Percentiles rank a stretch among this genome's conserved stretches.
Conservation (phyloP, 2,113 vertebrate species). For the Phainopepla nitens region DNA sequence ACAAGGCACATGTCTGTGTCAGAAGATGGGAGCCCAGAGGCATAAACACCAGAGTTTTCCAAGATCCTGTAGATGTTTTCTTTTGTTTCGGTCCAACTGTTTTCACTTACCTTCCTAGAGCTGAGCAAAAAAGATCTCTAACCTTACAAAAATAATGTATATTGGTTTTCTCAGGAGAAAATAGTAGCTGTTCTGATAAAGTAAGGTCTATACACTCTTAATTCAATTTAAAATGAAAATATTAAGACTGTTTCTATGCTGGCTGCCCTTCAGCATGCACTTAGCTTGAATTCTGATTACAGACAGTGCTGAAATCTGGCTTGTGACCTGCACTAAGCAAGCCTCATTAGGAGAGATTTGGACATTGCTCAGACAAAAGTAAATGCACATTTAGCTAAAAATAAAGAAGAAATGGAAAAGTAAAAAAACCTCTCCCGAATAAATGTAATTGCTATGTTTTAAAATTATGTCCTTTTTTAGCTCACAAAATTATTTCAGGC, state of each 20-base stretch:
- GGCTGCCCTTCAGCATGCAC: neutral
- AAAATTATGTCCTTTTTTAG: neutral
- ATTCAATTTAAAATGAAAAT: constrained; percentile 13
- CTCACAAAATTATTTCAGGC: neutral
- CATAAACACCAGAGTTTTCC: neutral
- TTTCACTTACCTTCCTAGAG: neutral
- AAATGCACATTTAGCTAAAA: neutral
- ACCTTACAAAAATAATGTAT: neutral
- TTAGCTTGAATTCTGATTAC: constrained; percentile 7
- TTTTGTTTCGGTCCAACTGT: neutral
- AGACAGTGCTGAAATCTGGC: neutral
- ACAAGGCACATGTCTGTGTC: neutral
- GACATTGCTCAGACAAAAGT: neutral
- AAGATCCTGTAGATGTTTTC: neutral
- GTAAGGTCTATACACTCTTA: neutral
- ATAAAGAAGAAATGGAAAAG: neutral
- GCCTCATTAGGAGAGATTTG: neutral
- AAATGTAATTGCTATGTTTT: neutral
- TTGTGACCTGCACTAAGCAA: neutral
- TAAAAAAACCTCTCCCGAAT: neutral
- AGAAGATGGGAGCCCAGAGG: neutral
- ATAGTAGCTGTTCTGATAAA: neutral
- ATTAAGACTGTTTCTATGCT: neutral
- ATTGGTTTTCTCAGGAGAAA: neutral
- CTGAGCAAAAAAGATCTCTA: neutral